Evolutionary conservation across 2,888 invertebrate genomes (phyloP).

Genomic region (Melanostoma mellinum): DNA sequence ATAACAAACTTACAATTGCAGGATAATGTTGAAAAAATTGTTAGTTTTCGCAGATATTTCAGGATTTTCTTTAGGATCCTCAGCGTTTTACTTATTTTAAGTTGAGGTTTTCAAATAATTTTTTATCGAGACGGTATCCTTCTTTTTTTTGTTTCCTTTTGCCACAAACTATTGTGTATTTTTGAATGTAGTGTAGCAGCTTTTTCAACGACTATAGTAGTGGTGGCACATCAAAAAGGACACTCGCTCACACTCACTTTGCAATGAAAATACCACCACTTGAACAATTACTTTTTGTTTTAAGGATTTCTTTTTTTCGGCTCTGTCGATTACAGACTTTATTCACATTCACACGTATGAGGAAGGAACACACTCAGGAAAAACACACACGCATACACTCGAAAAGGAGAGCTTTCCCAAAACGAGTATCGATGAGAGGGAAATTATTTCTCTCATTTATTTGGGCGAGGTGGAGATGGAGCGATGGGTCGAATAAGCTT

Average conservation of each 20-base stretch:
- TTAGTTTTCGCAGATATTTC: no score
- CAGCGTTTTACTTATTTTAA: no score
- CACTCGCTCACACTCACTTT: constrained; percentile 41
- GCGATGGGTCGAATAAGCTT: constrained; percentile 26
- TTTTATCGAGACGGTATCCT: background rate
- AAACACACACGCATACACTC: constrained; percentile 44
- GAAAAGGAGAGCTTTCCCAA: constrained; percentile 55
- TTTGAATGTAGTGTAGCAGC: background rate
- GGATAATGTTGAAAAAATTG: background rate
- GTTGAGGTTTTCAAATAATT: no score
- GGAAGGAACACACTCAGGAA: constrained; percentile 12
- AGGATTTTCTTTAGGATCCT: no score
- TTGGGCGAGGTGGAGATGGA: constrained; percentile 33
- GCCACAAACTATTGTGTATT: no score
- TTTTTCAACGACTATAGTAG: constrained; percentile 11
- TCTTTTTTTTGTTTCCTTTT: background rate
- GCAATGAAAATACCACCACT: constrained; percentile 3
- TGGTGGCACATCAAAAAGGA: constrained; percentile 23
- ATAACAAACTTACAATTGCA: background rate
- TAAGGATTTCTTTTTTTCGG: constrained; percentile 9
- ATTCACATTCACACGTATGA: constrained; percentile 4
- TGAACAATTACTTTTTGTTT: constrained; percentile 41
- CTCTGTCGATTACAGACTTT: constrained; percentile 8
- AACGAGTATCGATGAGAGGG: constrained; percentile 73
- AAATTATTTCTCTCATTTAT: background rate